Conservation (phyloP, 2,797 vertebrate species). For the Lophotriccus pileatus region DNA sequence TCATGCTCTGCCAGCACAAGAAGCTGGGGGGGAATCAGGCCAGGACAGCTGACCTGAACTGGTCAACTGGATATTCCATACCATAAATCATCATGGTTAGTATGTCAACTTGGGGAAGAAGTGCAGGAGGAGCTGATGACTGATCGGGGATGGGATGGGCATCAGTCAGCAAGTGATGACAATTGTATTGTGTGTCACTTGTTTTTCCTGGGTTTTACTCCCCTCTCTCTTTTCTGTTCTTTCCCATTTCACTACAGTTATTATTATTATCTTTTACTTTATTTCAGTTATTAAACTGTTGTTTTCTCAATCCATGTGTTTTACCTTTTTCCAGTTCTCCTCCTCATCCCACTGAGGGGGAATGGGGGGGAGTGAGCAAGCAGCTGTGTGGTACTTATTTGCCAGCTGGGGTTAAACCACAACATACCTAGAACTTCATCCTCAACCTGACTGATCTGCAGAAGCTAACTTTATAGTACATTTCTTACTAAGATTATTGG, state of each 20-base stretch:
- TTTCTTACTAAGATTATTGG: not conserved
- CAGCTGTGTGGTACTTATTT: not conserved
- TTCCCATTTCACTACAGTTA: not conserved
- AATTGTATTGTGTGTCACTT: not conserved
- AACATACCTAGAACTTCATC: not conserved
- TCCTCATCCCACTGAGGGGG: not conserved
- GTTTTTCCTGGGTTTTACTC: not conserved
- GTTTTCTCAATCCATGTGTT: not conserved
- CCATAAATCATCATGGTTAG: not conserved
- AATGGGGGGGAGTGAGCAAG: not conserved
- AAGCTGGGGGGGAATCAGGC: not conserved
- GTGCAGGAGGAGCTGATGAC: not conserved
- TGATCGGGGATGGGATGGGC: not conserved
- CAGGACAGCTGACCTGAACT: not conserved
- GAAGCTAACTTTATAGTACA: not conserved
- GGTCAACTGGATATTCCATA: not conserved
- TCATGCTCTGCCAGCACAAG: not conserved
- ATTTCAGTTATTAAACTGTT: not conserved
- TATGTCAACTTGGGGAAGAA: not conserved
- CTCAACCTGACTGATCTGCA: not conserved
- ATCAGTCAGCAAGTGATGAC: not conserved
- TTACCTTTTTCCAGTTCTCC: not conserved
- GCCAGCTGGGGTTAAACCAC: not conserved
- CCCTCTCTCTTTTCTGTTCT: not conserved
- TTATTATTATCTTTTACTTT: not conserved